Percentiles rank a stretch among this genome's conserved stretches.
Conservation (phyloP, 2,797 vertebrate genomes). For the Acrossocheilus fasciatus region DNA sequence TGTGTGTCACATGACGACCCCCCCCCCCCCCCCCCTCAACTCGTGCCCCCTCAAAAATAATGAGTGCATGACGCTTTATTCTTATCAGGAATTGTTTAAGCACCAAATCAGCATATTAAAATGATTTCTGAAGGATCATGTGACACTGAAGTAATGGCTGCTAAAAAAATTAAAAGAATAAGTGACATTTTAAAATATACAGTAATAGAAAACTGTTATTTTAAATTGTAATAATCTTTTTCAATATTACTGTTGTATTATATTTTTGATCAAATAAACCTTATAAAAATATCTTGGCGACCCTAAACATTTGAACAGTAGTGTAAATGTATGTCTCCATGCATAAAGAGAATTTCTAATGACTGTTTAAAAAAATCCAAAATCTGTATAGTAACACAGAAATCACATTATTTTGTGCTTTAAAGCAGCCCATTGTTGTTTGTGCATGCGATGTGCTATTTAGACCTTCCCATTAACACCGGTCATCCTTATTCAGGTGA, state of each 20-base stretch:
- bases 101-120: not conserved
- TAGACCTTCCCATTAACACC: not conserved
- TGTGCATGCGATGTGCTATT: not conserved
- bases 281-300: not conserved
- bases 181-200: not conserved
- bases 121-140: not conserved
- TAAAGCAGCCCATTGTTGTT: not conserved
- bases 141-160: not conserved
- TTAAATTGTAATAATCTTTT: too few relatives aligned
- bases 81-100: too few relatives aligned
- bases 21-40: too few relatives aligned
- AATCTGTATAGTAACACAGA: not conserved
- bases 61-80: too few relatives aligned
- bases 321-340: not conserved
- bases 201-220: not conserved
- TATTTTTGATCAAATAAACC: too few relatives aligned
- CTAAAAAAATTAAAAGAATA: not conserved
- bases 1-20: too few relatives aligned
- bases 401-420: not conserved
- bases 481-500: slow-evolving; percentile 77
- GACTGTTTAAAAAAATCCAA: not conserved
- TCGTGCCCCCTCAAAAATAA: too few relatives aligned
- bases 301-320: not conserved
- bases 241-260: too few relatives aligned
- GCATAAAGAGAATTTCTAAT: not conserved